Evolutionary conservation across 2,113 vertebrate genomes (phyloP).

Genomic region (Gallinago undulata): DNA sequence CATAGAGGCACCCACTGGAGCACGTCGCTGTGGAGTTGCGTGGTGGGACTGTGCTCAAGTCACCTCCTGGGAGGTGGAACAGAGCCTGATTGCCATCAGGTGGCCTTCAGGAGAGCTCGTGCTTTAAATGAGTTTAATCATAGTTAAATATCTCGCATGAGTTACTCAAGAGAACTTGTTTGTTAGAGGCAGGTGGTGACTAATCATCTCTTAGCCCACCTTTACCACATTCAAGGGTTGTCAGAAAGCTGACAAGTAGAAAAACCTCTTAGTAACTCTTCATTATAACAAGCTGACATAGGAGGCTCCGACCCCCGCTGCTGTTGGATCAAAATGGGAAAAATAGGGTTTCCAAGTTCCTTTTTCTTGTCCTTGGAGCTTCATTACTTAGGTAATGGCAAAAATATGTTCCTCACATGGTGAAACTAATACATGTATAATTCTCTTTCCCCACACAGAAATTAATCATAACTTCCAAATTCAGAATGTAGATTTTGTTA

Average conservation of each 20-base stretch:
- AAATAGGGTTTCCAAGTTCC: constrained; percentile 36
- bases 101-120: neutral
- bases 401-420: constrained; percentile 6
- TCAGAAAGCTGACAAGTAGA: constrained; percentile 45
- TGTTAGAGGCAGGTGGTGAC: constrained; percentile 50
- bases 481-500: neutral
- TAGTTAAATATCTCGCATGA: constrained; percentile 14
- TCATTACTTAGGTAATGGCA: constrained; percentile 37
- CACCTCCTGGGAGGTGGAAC: neutral
- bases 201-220: constrained; percentile 57
- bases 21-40: neutral
- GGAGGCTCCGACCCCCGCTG: constrained; percentile 21
- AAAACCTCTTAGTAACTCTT: constrained; percentile 40
- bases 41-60: neutral
- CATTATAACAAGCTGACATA: constrained; percentile 36
- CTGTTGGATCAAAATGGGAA: constrained; percentile 36
- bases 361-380: constrained; percentile 45
- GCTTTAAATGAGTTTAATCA: neutral
- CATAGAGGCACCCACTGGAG: neutral
- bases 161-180: constrained; percentile 43
- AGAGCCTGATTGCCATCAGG: neutral
- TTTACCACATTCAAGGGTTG: constrained; percentile 42
- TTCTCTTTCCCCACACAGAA: constrained; percentile 20
- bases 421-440: constrained; percentile 30
- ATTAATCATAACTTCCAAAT: constrained; percentile 30